Conservation (phyloP, 1,140 invertebrate species). For the Zophobas atratus region DNA sequence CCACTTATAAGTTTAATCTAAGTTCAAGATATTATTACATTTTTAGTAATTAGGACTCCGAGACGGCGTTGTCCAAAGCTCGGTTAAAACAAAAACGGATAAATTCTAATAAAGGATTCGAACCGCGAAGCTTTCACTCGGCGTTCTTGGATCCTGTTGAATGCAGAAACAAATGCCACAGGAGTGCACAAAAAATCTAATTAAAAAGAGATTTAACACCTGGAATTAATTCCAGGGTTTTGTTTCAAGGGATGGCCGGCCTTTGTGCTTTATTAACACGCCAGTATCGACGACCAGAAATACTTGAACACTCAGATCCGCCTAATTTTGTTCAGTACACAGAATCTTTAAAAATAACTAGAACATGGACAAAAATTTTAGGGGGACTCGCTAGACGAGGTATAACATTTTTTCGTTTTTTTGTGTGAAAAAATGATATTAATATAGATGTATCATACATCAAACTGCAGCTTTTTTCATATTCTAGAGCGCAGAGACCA, state of each 20-base stretch:
- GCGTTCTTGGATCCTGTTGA: background rate
- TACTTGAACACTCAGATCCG: background rate
- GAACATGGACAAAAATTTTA: no score
- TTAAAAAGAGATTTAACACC: background rate
- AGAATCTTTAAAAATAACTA: no score
- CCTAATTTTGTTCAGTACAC: background rate
- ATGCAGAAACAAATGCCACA: slow-evolving; percentile 1
- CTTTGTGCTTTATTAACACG: no score
- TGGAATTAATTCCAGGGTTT: background rate
- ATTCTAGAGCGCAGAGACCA: no score
- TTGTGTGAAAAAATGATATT: no score
- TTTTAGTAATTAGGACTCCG: slow-evolving; percentile 29
- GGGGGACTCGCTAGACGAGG: no score
- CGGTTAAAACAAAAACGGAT: slow-evolving; percentile 35
- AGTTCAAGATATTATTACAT: slow-evolving; percentile 36
- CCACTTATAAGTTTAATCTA: slow-evolving; percentile 24
- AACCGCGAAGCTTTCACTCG: background rate
- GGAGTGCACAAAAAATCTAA: slow-evolving; percentile 6
- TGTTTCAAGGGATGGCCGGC: no score
- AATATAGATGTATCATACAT: no score
- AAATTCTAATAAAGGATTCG: slow-evolving; percentile 27
- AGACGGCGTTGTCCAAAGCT: slow-evolving; percentile 19
- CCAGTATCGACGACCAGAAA: no score
- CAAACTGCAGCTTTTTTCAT: no score
- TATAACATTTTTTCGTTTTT: no score